Evolutionary conservation across 1,140 invertebrate species (phyloP).

Genomic region (Fopius arisanus): DNA sequence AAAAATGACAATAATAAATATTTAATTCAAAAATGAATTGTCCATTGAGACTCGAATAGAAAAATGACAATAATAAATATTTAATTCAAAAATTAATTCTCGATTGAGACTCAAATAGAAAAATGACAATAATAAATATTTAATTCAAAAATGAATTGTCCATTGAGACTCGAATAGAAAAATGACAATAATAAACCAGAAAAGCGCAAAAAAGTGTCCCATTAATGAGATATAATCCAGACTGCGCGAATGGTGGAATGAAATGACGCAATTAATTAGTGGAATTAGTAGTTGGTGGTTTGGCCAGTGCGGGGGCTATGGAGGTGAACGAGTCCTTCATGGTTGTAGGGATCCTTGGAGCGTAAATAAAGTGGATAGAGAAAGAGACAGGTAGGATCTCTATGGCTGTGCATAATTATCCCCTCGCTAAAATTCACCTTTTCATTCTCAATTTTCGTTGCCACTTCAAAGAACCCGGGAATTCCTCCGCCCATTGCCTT

Average conservation of each 20-base stretch:
- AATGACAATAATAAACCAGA: too few species aligned
- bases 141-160: background rate
- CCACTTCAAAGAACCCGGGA: background rate
- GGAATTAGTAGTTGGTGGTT: constrained; percentile 33
- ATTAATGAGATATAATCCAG: constrained; percentile 23
- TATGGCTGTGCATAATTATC: background rate
- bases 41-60: too few species aligned
- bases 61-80: too few species aligned
- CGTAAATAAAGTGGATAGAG: background rate
- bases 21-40: background rate
- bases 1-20: too few species aligned
- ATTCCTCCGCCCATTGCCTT: background rate
- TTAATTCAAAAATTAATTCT: too few species aligned
- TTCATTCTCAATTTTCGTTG: background rate
- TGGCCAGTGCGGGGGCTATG: background rate
- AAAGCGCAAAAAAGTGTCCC: background rate
- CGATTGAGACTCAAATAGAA: too few species aligned
- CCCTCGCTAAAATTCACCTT: background rate
- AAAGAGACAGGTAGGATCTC: background rate
- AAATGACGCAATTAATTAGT: constrained; percentile 42
- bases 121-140: too few species aligned
- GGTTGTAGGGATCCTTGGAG: background rate
- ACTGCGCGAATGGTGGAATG: constrained; percentile 22
- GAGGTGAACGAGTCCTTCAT: background rate
- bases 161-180: too few species aligned